Evolutionary conservation across 2,797 vertebrate genomes (phyloP).

Genomic region (Acrocephalus scirpaceus): DNA sequence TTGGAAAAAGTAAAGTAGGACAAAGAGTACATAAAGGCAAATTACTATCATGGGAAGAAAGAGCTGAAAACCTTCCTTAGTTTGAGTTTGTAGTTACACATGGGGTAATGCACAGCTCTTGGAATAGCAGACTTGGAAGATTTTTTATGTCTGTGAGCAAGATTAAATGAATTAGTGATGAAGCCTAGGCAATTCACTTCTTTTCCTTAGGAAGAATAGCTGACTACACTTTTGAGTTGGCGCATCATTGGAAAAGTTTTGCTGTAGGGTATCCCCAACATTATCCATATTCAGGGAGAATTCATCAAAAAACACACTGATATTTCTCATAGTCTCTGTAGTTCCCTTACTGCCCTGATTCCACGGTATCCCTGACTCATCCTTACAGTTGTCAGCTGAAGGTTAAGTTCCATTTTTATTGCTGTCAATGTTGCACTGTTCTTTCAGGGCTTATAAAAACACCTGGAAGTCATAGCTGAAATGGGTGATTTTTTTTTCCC

Average conservation of each 20-base stretch:
- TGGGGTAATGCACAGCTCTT: neutral
- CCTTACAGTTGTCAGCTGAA: neutral
- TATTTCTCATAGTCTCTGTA: neutral
- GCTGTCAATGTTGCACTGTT: neutral
- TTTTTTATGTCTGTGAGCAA: neutral
- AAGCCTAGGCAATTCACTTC: neutral
- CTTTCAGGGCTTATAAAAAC: neutral
- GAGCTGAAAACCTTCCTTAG: neutral
- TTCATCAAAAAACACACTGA: neutral
- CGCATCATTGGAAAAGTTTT: neutral
- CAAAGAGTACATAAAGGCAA: neutral
- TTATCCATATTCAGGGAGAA: neutral
- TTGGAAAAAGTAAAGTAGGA: neutral
- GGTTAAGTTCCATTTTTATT: neutral
- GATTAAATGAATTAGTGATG: neutral
- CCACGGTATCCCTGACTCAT: neutral
- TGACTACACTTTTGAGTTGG: neutral
- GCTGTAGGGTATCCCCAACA: neutral
- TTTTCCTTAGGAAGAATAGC: neutral
- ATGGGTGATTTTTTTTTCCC: accelerated
- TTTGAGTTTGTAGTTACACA: neutral
- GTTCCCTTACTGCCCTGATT: neutral
- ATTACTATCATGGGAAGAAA: neutral
- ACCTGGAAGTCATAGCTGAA: neutral
- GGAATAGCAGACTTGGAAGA: neutral